phyloP scores from a whole-genome alignment of 1,140 invertebrate species.

The Bombus ignitus region DNA sequence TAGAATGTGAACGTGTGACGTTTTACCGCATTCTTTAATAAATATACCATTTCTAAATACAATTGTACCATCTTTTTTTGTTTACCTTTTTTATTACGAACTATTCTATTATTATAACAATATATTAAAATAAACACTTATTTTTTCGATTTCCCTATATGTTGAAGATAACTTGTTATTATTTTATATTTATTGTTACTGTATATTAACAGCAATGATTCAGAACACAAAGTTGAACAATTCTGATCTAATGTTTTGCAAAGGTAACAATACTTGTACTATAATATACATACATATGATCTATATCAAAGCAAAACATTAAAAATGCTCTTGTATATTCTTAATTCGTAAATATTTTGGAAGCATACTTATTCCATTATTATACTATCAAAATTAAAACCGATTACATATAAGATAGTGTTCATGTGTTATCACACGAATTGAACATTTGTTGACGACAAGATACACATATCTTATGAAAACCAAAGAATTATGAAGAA shows the following conservation, averaged over 20 bases:
- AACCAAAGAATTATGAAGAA: neutral
- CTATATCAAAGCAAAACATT: slow-evolving; percentile 2
- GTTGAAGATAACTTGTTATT: neutral
- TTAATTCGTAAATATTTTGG: neutral
- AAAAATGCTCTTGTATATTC: slow-evolving; percentile 17
- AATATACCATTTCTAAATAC: neutral
- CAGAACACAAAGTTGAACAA: neutral
- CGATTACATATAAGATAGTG: neutral
- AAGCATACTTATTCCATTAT: slow-evolving; percentile 11
- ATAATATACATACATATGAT: neutral
- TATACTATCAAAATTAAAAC: neutral
- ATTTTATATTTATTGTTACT: slow-evolving; percentile 5
- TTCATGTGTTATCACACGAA: slow-evolving; percentile 22
- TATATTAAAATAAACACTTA: slow-evolving; percentile 20
- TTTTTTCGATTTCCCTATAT: neutral
- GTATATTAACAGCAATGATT: neutral
- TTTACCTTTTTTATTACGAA: slow-evolving; percentile 11
- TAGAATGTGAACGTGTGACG: slow-evolving; percentile 10
- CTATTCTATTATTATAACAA: neutral
- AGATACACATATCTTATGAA: neutral
- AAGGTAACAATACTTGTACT: slow-evolving; percentile 13
- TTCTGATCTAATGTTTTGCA: neutral
- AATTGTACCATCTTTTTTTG: neutral
- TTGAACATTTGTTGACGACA: neutral
- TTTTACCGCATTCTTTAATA: neutral